Conservation (phyloP, 2,113 vertebrate genomes). For the Sinocyclocheilus rhinocerous region DNA sequence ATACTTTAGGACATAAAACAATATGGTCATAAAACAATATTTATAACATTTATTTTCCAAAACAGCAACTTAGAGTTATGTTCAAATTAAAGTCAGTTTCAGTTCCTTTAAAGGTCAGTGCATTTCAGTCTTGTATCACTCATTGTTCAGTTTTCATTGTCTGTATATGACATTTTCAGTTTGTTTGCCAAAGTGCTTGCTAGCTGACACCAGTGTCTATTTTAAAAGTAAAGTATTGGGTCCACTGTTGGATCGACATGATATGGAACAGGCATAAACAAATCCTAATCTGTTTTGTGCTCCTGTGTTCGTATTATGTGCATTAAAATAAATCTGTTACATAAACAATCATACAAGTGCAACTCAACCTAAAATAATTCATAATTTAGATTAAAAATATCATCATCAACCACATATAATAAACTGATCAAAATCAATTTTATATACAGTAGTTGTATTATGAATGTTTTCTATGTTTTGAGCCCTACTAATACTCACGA, state of each 20-base stretch:
- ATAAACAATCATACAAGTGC: constrained; percentile 35
- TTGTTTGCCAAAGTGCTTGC: not conserved
- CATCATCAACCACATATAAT: not conserved
- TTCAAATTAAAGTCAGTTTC: not conserved
- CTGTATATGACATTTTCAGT: not conserved
- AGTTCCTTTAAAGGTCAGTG: not conserved
- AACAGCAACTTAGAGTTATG: not conserved
- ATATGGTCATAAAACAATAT: not conserved
- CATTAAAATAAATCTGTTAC: constrained; percentile 47
- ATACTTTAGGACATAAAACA: not conserved
- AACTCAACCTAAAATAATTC: not conserved
- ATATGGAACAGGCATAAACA: constrained; percentile 4
- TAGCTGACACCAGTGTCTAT: not conserved
- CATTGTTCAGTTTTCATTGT: too few species aligned
- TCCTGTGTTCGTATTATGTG: constrained; percentile 16
- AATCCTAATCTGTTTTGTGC: constrained; percentile 45
- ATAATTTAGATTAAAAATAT: not conserved
- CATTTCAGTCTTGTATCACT: not conserved
- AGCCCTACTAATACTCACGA: not conserved
- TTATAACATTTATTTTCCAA: not conserved
- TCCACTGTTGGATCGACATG: constrained; percentile 26
- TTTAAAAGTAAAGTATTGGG: constrained; percentile 55
- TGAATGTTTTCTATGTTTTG: not conserved
- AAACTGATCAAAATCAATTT: not conserved
- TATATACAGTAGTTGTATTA: not conserved